phyloP scores from a whole-genome alignment of 2,797 vertebrate genomes.

The Peromyscus eremicus region DNA sequence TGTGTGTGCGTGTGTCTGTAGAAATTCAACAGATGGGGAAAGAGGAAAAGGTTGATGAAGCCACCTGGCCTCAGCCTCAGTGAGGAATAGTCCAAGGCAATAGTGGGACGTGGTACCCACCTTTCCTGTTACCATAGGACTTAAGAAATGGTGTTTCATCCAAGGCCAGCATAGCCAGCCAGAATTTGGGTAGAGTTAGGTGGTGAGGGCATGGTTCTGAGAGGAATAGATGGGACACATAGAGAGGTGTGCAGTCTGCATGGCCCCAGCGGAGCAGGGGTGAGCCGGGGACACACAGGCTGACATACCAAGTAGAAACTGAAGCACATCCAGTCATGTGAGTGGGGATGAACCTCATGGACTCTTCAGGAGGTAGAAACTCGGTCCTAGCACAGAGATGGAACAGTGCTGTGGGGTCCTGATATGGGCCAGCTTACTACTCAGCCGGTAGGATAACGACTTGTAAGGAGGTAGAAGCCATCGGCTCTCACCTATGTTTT shows the following conservation, averaged over 20 bases:
- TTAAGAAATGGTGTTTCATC: background rate
- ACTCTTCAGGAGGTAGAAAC: background rate
- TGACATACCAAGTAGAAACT: too few relatives aligned
- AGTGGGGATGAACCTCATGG: too few relatives aligned
- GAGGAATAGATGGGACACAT: background rate
- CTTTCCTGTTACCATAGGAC: background rate
- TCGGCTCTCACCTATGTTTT: background rate
- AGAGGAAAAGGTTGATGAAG: background rate
- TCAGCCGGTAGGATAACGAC: background rate
- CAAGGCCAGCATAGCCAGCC: background rate
- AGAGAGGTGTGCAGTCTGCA: background rate
- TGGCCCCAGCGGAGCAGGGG: background rate
- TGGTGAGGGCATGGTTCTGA: background rate
- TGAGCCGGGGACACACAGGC: background rate
- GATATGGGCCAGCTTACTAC: too few relatives aligned
- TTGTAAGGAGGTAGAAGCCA: background rate
- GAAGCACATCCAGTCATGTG: background rate
- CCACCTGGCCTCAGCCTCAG: background rate
- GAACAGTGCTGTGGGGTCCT: accelerated
- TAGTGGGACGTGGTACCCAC: background rate
- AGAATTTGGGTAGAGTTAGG: background rate
- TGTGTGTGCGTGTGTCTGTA: background rate
- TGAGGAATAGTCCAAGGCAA: background rate
- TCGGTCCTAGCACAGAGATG: accelerated
- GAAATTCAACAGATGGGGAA: background rate